Base-by-base conservation (phyloP, 2,888 invertebrate genomes). In the Halictus ligatus region DNA sequence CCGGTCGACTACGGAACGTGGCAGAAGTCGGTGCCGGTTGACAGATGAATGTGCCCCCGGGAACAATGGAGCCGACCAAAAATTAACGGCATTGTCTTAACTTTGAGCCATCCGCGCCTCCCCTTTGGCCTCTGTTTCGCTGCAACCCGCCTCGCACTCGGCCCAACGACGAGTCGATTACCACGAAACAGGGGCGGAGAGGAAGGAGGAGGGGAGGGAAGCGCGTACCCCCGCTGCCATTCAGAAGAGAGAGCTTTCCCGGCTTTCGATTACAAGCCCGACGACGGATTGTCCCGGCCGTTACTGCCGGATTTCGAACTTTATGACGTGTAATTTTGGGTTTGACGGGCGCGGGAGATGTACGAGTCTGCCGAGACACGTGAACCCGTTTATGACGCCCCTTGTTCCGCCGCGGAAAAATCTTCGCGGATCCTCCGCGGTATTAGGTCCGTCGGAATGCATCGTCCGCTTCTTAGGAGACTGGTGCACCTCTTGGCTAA, bases 51-150 rank as follows among this genome's bases (percentile, higher is more conserved):
- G 92, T 93, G 92, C 90, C 89, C 90, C 71, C 76, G 86, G 48
- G 94, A 94, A 95, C 95, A 95, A 95, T 95, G 91, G 94, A 88
- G 90, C 91, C 92, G 93, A 88, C 94, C 94, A 95, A 95, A 95
- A 95, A 95, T 95, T 94, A 94, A 94, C 94, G 94, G 93, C 94
- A 95, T 95, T 95, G 95, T 95, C 94, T 94, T 92, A 95, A 95
- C 94, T 95, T 94, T 91, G 94, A 90, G 92, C 93, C 92, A 69
- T 35, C 69, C 69, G 69, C 29, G 29, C 64, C 35, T 29, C 64
- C 29, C 64, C 58, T n/a, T n/a, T 21, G 7, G 64, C 18, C 64
- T 29, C 64, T 64, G 64, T 64, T 64, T 64, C 29, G 58, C n/a
- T 58, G 58, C 58, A 58, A 58, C n/a, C 58, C 58, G 58, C n/a